phyloP scores from a whole-genome alignment of 2,888 invertebrate genomes.

The Magallana nippona region DNA sequence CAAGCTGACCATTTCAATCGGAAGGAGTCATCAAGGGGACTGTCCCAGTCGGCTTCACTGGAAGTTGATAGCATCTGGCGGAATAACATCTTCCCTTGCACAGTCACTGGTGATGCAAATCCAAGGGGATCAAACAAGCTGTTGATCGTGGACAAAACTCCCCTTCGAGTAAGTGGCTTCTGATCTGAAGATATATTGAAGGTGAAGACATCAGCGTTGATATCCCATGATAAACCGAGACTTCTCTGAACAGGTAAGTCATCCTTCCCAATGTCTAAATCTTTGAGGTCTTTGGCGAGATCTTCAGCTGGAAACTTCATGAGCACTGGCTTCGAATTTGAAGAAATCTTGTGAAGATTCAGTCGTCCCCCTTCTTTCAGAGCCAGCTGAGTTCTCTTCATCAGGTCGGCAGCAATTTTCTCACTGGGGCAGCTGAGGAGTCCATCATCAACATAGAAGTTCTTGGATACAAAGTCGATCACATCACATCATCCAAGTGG shows the following conservation, averaged over 20 bases:
- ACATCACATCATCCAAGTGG: slow-evolving; percentile 7
- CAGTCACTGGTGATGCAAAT: slow-evolving; percentile 46
- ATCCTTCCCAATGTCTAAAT: slow-evolving; percentile 37
- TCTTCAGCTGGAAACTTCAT: slow-evolving; percentile 47
- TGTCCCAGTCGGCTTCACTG: slow-evolving; percentile 46
- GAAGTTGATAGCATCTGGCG: slow-evolving; percentile 43
- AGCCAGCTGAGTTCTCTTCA: slow-evolving; percentile 47
- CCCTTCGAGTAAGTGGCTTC: slow-evolving; percentile 48
- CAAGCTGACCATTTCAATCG: slow-evolving; percentile 43
- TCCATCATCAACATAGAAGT: slow-evolving; percentile 56
- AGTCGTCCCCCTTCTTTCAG: slow-evolving; percentile 44
- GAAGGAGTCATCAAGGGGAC: slow-evolving; percentile 40
- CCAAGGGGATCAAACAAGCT: slow-evolving; percentile 51
- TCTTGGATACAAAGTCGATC: slow-evolving; percentile 39
- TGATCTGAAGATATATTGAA: slow-evolving; percentile 38
- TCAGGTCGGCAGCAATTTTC: slow-evolving; percentile 31
- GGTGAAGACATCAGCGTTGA: slow-evolving; percentile 40
- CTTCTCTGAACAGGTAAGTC: slow-evolving; percentile 46
- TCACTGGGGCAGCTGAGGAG: slow-evolving; percentile 36
- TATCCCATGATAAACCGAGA: slow-evolving; percentile 47
- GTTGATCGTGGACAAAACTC: slow-evolving; percentile 48
- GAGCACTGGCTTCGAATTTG: slow-evolving; percentile 47
- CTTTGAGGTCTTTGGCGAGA: slow-evolving; percentile 44
- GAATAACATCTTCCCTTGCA: slow-evolving; percentile 49
- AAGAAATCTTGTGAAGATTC: slow-evolving; percentile 51